Evolutionary conservation across 1,140 invertebrate species (phyloP), one percentile per base, ranked within the genome.

Genomic region (Whitmania pigra): DNA sequence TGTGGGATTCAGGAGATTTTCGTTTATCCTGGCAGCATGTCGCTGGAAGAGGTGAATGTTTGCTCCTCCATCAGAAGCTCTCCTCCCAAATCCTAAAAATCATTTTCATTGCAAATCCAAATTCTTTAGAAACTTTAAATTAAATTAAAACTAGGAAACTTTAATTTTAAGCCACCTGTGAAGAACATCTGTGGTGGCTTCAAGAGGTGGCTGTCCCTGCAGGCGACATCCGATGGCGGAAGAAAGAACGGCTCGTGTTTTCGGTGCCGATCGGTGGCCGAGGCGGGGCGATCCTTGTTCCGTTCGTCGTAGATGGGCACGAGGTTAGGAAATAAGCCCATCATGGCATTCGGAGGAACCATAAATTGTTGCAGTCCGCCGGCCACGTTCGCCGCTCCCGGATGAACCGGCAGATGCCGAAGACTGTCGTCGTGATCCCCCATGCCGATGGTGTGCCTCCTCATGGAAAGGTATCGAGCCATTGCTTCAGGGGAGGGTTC

Each of bases 31-130:
- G 67, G 22, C 36, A 7, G 80, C 76, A 84, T 78, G 75, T 63
- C 77, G 75, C 29, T 77, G 75, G 74, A 81, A 81, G 49, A 78
- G 72, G 68, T 81, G 80, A 67, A 94, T 86, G 85, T 96, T 94
- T 57, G 93, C 93, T 69, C 94, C 93, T 76, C 94, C 94, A 84
- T 97, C 94, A 9, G 93, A 96, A 67, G 94, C 94, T 77, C 94
- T 87, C 71, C 94, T 85, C 57, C 90, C 91, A 83, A 94, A 91
- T 67, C 88, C 87, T 74, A 89, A 88, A 13, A 63, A 63, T 63
- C 22, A 13, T 63, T 63, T 25, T 18, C 22, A 13, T 1, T 63
- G 5, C 54, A 63, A 6, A 15, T 63, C 22, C 29, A 63, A 18
- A 76, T 87, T 89, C 87, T 76, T 31, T 79, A 77, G 72, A 29